Conservation (phyloP, 2,888 invertebrate species). For the Odontocolon sp. region DNA sequence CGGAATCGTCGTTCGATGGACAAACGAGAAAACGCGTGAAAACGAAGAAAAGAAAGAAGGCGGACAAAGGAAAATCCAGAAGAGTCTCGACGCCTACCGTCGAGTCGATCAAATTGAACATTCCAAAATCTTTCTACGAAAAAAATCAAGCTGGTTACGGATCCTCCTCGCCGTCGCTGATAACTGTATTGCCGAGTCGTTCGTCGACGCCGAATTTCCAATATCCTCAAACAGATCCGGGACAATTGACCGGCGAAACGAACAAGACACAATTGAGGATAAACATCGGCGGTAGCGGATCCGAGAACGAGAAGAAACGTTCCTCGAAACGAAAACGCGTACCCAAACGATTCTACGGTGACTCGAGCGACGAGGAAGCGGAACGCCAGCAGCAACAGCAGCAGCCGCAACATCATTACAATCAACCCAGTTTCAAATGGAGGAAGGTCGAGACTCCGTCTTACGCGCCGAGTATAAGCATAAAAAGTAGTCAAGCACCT, state of each 20-base stretch:
- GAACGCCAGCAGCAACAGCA: slow-evolving; percentile 83
- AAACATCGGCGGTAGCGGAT: slow-evolving; percentile 76
- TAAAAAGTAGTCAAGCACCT: slow-evolving; percentile 33
- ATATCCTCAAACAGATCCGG: slow-evolving; percentile 58
- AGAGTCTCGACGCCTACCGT: slow-evolving; percentile 79
- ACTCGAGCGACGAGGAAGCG: slow-evolving; percentile 92
- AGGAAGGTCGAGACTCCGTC: slow-evolving; percentile 86
- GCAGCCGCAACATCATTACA: slow-evolving; percentile 38
- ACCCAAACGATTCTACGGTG: slow-evolving; percentile 93
- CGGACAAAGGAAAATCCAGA: slow-evolving; percentile 71
- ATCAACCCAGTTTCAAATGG: slow-evolving; percentile 84
- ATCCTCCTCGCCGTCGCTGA: slow-evolving; percentile 59
- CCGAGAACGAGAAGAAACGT: slow-evolving; percentile 86
- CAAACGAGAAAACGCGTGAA: slow-evolving; percentile 56
- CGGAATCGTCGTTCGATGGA: neutral
- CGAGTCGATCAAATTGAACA: slow-evolving; percentile 84
- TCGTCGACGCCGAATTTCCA: slow-evolving; percentile 66
- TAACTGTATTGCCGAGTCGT: slow-evolving; percentile 63
- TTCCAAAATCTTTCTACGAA: slow-evolving; percentile 82
- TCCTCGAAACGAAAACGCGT: slow-evolving; percentile 91
- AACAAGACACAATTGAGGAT: slow-evolving; percentile 57
- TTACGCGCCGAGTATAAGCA: slow-evolving; percentile 28
- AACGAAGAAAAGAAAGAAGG: slow-evolving; percentile 60
- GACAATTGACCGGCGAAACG: slow-evolving; percentile 21
- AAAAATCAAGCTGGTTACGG: slow-evolving; percentile 68